Evolutionary conservation across 2,797 vertebrate species (phyloP).

Genomic region (Ibycter americanus): DNA sequence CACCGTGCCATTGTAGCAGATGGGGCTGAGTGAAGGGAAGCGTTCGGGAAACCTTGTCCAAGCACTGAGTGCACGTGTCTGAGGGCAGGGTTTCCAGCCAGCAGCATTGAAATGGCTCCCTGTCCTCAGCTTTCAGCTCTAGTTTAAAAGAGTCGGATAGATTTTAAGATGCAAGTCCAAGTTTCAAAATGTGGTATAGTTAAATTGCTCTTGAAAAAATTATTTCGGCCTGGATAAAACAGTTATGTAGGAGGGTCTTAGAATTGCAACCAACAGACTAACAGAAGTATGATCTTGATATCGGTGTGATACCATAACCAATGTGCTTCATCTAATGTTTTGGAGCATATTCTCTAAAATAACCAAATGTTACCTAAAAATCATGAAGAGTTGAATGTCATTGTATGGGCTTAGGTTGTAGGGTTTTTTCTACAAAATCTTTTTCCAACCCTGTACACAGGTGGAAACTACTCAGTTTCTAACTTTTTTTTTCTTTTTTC

Average conservation of each 20-base stretch:
- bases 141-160: not conserved
- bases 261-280: not conserved
- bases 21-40: constrained; percentile 11
- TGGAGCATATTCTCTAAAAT: not conserved
- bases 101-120: not conserved
- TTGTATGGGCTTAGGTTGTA: not conserved
- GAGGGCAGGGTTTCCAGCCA: constrained; percentile 4
- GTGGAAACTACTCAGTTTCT: not conserved
- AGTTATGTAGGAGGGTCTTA: not conserved
- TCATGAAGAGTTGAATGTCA: not conserved
- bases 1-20: not conserved
- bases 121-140: not conserved
- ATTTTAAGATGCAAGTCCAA: not conserved
- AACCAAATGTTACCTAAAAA: not conserved
- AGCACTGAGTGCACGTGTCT: not conserved
- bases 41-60: not conserved
- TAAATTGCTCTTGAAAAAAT: not conserved
- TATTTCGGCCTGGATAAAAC: not conserved
- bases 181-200: not conserved
- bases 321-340: not conserved
- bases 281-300: too few species aligned
- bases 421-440: not conserved
- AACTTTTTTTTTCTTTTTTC: too few species aligned
- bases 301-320: not conserved
- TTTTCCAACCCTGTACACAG: not conserved